Percentiles rank a stretch among this genome's conserved stretches.
Evolutionary conservation across 23 tunicate species (phyloP).

Genomic region (Phallusia fumigata): DNA sequence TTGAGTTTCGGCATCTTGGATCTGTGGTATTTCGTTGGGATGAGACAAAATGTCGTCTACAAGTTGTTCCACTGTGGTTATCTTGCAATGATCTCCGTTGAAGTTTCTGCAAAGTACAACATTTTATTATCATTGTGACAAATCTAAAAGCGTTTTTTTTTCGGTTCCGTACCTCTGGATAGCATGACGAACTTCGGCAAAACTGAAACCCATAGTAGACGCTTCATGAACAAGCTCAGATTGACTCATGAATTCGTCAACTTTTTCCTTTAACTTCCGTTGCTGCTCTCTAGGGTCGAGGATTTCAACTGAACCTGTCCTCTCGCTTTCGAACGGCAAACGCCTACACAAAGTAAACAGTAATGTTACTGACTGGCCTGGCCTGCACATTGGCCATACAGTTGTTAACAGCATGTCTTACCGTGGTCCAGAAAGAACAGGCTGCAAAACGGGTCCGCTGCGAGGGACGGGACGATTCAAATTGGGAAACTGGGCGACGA

Average conservation of each 20-base stretch:
- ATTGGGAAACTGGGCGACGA: conserved; percentile 29
- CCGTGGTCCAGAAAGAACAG: not conserved
- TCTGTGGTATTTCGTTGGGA: not conserved
- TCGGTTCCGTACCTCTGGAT: conserved; percentile 26
- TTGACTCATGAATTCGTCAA: conserved; percentile 29
- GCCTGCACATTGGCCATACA: too few species aligned
- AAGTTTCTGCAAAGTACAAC: not conserved
- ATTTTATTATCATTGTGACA: not conserved
- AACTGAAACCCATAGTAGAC: conserved; percentile 45
- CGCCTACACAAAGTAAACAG: not conserved
- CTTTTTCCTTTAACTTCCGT: conserved; percentile 12
- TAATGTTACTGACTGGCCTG: not conserved
- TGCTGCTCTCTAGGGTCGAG: conserved; percentile 42
- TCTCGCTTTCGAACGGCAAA: not conserved
- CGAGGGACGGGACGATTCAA: conserved; percentile 24
- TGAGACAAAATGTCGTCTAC: not conserved
- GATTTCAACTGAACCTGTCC: not conserved
- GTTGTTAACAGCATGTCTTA: not conserved
- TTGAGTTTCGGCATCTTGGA: not conserved
- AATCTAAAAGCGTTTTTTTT: not conserved
- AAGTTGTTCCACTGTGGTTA: not conserved
- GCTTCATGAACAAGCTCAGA: conserved; percentile 51
- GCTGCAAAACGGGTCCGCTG: not conserved
- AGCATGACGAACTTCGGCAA: conserved; percentile 15
- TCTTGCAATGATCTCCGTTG: not conserved